These are phyloP conservation scores for Allygus modestus DNA, from an alignment of 2,888 invertebrate genomes.

Conservation along the genomic window DNA sequence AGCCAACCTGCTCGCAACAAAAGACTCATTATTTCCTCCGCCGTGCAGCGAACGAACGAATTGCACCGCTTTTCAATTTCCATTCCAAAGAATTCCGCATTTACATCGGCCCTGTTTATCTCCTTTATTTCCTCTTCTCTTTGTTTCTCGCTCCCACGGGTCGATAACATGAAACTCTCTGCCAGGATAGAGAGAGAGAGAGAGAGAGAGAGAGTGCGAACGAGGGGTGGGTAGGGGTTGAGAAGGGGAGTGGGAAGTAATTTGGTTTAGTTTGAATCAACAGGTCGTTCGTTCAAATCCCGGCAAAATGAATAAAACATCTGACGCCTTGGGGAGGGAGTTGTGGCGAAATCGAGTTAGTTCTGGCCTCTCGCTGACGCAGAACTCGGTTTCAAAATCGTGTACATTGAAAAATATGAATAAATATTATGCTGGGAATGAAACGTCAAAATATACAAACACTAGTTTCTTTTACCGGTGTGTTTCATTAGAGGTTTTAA, in stretches of 20 bases:
- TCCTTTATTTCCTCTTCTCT: slow-evolving; percentile 26
- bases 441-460: too few species aligned
- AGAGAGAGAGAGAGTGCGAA: slow-evolving; percentile 28
- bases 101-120: slow-evolving; percentile 32
- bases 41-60: slow-evolving; percentile 26
- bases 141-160: slow-evolving; percentile 35
- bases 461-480: too few species aligned
- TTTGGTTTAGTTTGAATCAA: slow-evolving; percentile 33
- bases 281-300: slow-evolving; percentile 50
- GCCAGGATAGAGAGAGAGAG: slow-evolving; percentile 24
- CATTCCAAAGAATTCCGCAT: slow-evolving; percentile 45
- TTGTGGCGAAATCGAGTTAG: slow-evolving; percentile 31
- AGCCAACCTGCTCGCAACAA: slow-evolving; percentile 31
- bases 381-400: too few species aligned
- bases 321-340: slow-evolving; percentile 13
- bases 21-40: slow-evolving; percentile 41
- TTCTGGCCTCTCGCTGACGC: slow-evolving; percentile 4
- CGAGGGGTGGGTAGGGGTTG: background rate
- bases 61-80: slow-evolving; percentile 53
- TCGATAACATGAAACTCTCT: slow-evolving; percentile 15
- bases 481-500: too few species aligned
- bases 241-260: slow-evolving; percentile 6
- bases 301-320: slow-evolving; percentile 59
- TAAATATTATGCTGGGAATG: too few species aligned
- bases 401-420: too few species aligned